Conservation (phyloP, 2,113 vertebrate genomes). For the Ophthalmolycus amberensis region DNA sequence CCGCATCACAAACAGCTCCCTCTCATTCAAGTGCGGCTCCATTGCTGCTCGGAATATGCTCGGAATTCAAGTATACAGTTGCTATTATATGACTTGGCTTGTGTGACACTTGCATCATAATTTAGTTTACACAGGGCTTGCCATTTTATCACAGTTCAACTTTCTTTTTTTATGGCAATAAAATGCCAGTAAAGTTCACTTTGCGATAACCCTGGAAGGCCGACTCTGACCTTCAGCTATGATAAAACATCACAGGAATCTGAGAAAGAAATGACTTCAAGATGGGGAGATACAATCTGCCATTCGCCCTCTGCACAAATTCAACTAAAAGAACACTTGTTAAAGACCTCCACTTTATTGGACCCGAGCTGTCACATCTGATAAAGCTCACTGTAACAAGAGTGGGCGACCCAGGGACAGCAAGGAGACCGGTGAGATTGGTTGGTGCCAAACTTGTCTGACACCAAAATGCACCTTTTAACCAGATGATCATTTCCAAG, state of each 20-base stretch:
- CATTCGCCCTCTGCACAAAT: constrained; percentile 54
- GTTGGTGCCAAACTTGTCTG: constrained; percentile 57
- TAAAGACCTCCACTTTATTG: constrained; percentile 79
- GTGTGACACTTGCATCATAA: constrained; percentile 35
- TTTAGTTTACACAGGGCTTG: constrained; percentile 30
- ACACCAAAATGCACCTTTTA: constrained; percentile 64
- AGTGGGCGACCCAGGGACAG: constrained; percentile 59
- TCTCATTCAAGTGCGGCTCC: constrained; percentile 71
- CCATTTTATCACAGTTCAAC: neutral
- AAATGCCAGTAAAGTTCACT: constrained; percentile 24
- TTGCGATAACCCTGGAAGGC: constrained; percentile 17
- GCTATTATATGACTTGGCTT: constrained; percentile 25
- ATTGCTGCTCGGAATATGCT: constrained; percentile 62
- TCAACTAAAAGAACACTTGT: constrained; percentile 73
- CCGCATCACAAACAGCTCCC: constrained; percentile 62
- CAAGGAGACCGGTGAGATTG: constrained; percentile 55
- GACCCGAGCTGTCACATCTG: constrained; percentile 77
- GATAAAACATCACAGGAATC: constrained; percentile 61
- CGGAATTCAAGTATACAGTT: constrained; percentile 27
- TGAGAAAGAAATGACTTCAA: constrained; percentile 62
- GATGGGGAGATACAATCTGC: constrained; percentile 61
- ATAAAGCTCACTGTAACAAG: constrained; percentile 72
- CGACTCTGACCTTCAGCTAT: constrained; percentile 64
- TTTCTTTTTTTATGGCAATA: neutral
- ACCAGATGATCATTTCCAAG: constrained; percentile 37